Evolutionary conservation across 1,140 invertebrate species (phyloP), one percentile per base, ranked within the genome.

Genomic region (Brachystomella parvula): DNA sequence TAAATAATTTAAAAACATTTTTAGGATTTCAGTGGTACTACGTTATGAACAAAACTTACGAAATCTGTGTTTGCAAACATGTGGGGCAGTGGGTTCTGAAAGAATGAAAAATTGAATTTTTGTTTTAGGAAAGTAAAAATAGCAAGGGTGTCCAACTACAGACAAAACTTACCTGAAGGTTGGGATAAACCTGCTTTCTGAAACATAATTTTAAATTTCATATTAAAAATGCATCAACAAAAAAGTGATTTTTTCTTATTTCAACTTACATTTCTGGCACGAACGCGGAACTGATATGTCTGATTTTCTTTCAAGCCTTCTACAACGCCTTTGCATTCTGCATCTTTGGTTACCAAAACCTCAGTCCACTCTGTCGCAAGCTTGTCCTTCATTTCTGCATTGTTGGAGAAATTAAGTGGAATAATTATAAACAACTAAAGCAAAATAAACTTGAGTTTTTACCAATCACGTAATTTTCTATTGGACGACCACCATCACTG

Each of bases 341-440:
- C 83, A 70, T 90, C 87, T 53, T 83, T 78, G 0, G 92, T 94
- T 75, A 90, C 91, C 1, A 84, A 78, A 15, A 92, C 88, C 82
- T 96, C 90, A 30, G 83, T 81, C 93, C 93, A 97, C 63, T 94
- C 90, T 17, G 85, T 82, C 24, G 89, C 83, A 74, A 92, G 89
- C 81, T 98, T 98, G 75, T 97, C 93, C 76, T 95, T 96, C 81
- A 92, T 93, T 81, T 99, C 95, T 57, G 99, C 84, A 28, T 94
- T n/a, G n/a, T n/a, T 26, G 15, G 49, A 6, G 9, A 56, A 26
- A 12, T 57, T 57, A 21, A 21, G 3, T 17, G 28, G 9, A 6
- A 29, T 56, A 33, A 26, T 60, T 60, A 31, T 60, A 28, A 32
- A 29, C 31, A 60, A 60, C 9, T 60, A 31, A 9, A 60, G 12